phyloP scores from a whole-genome alignment of 2,797 vertebrate genomes.

The Natrix natrix region DNA sequence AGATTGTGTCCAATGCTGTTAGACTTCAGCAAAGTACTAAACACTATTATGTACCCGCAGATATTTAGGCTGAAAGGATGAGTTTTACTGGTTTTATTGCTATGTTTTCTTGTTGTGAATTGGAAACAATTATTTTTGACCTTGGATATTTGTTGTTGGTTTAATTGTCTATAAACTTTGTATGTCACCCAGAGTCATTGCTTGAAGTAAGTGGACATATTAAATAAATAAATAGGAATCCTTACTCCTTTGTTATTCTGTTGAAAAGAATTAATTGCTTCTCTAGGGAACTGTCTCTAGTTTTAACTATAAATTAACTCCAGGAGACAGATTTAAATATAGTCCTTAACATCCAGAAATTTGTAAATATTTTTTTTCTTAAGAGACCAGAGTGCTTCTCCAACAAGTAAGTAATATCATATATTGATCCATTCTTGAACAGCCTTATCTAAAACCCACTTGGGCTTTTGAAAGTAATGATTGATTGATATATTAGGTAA shows the following conservation, averaged over 20 bases:
- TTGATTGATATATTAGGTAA: not conserved
- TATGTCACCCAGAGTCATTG: not conserved
- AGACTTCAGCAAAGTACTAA: not conserved
- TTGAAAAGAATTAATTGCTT: not conserved
- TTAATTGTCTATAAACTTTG: not conserved
- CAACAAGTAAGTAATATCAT: not conserved
- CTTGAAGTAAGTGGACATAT: not conserved
- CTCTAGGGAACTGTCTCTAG: not conserved
- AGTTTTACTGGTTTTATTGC: not conserved
- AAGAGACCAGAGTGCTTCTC: not conserved
- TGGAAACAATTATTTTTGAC: not conserved
- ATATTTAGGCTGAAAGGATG: not conserved
- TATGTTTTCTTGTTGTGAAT: not conserved
- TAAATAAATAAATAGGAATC: not conserved
- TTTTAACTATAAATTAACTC: not conserved
- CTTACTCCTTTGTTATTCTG: not conserved
- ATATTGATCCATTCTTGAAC: not conserved
- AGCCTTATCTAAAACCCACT: not conserved
- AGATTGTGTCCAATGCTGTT: not conserved
- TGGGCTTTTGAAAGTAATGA: not conserved
- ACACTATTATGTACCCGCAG: not conserved
- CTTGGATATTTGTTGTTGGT: not conserved
- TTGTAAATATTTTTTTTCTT: not conserved
- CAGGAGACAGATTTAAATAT: not conserved
- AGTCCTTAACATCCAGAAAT: not conserved